Conservation (phyloP, 1,140 invertebrate genomes). For the Drosophila pectinifera region DNA sequence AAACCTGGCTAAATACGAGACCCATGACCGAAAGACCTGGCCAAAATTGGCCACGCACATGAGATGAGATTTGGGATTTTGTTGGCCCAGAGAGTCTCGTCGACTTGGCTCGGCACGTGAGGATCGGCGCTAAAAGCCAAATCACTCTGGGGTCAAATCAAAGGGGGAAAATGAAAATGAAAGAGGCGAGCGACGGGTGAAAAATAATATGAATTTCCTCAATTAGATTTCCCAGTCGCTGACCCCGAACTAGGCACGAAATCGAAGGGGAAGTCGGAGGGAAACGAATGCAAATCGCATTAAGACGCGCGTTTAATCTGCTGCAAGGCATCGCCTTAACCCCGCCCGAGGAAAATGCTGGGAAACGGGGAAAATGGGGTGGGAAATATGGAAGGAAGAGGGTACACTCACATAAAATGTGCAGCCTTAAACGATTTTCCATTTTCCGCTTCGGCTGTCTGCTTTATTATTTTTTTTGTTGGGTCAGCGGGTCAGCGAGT, state of each 20-base stretch:
- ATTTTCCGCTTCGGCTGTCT: slow-evolving; percentile 2
- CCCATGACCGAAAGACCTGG: slow-evolving; percentile 15
- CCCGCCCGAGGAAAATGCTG: slow-evolving; percentile 29
- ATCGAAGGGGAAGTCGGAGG: slow-evolving; percentile 10
- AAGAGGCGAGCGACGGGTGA: slow-evolving; percentile 33
- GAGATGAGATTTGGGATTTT: slow-evolving; percentile 29
- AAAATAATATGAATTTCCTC: slow-evolving; percentile 74
- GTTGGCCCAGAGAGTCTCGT: slow-evolving; percentile 27
- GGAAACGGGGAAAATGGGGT: slow-evolving; percentile 9
- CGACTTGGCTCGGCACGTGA: slow-evolving; percentile 29
- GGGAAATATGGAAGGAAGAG: slow-evolving; percentile 30
- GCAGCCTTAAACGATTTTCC: slow-evolving; percentile 24
- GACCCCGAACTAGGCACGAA: slow-evolving; percentile 34
- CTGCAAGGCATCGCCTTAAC: slow-evolving; percentile 60
- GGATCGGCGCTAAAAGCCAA: slow-evolving; percentile 34
- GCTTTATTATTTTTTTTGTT: background rate
- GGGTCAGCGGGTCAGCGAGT: slow-evolving; percentile 36
- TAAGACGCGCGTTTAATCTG: slow-evolving; percentile 69
- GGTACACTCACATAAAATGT: slow-evolving; percentile 15
- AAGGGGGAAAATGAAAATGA: slow-evolving; percentile 41
- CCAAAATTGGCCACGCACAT: slow-evolving; percentile 63
- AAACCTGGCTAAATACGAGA: slow-evolving; percentile 16
- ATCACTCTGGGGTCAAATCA: slow-evolving; percentile 38
- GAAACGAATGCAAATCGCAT: slow-evolving; percentile 68
- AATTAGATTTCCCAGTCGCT: slow-evolving; percentile 63